Conservation (phyloP, 2,888 invertebrate genomes). For the Lissocephala sabroskyi region DNA sequence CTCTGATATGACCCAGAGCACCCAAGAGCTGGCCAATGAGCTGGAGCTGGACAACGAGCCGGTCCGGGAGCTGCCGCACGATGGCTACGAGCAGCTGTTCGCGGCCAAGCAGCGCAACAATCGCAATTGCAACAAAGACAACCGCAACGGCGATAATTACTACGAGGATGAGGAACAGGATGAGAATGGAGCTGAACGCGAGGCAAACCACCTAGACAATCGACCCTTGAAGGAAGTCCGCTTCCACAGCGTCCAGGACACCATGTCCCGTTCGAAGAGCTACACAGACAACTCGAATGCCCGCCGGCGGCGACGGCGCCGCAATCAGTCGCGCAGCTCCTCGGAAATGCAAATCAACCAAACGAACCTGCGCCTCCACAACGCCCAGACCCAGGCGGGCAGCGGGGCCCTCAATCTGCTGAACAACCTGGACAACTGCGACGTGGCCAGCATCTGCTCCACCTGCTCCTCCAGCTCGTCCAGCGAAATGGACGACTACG, state of each 20-base stretch:
- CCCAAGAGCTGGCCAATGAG: conserved; percentile 69
- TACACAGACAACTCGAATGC: conserved; percentile 74
- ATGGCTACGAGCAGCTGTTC: conserved; percentile 60
- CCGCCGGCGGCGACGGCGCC: conserved; percentile 62
- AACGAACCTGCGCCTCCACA: conserved; percentile 66
- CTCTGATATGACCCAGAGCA: conserved; percentile 70
- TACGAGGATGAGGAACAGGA: conserved; percentile 20
- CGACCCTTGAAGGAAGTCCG: conserved; percentile 69
- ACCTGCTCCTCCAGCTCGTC: conserved; percentile 91
- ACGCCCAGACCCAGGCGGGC: conserved; percentile 63
- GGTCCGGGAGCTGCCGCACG: conserved; percentile 52
- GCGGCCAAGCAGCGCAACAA: conserved; percentile 28
- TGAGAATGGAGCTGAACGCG: too few species aligned
- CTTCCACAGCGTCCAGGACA: conserved; percentile 69
- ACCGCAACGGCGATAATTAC: conserved; percentile 30
- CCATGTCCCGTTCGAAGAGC: conserved; percentile 75
- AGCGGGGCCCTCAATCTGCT: conserved; percentile 40
- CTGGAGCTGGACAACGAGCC: conserved; percentile 64
- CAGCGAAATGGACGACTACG: conserved; percentile 89
- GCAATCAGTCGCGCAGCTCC: conserved; percentile 70
- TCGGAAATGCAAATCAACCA: conserved; percentile 72
- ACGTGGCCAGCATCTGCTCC: conserved; percentile 87
- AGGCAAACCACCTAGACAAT: conserved; percentile 42
- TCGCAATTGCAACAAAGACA: conserved; percentile 36
- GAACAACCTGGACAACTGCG: conserved; percentile 73